A percentile compares a stretch with the other conserved stretches of the same genome.
These are phyloP conservation scores for Dugesia japonica DNA, from an alignment of 2,888 invertebrate genomes.

Conservation along the genomic window DNA sequence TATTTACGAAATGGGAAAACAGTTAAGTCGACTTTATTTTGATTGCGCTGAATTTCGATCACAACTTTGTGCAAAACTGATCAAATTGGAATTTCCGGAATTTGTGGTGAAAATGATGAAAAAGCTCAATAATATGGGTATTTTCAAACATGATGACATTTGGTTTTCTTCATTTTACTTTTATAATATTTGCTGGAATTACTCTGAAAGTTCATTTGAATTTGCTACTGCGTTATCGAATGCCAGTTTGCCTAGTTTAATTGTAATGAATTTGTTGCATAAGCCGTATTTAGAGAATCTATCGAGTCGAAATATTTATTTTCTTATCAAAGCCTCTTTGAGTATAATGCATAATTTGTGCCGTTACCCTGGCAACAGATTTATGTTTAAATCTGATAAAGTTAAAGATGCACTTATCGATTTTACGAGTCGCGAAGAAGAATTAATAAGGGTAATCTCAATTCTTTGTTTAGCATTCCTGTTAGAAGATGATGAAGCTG, in stretches of 20 bases:
- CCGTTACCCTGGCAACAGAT: conserved; percentile 40
- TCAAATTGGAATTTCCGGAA: conserved; percentile 27
- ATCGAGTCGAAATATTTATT: conserved; percentile 39
- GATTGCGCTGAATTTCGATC: conserved; percentile 31
- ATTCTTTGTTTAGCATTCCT: conserved; percentile 41
- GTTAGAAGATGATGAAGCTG: conserved; percentile 21
- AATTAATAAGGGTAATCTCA: conserved; percentile 41
- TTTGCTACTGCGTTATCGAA: conserved; percentile 40
- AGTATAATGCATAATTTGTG: conserved; percentile 44
- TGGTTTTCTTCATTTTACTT: conserved; percentile 45
- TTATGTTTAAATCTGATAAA: conserved; percentile 39
- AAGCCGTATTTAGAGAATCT: conserved; percentile 43
- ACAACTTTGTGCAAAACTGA: conserved; percentile 10
- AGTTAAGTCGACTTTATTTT: conserved; percentile 31
- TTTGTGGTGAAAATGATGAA: conserved; percentile 41
- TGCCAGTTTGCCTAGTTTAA: conserved; percentile 40
- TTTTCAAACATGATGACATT: conserved; percentile 44
- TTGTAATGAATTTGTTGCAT: conserved; percentile 42
- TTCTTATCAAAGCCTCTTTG: conserved; percentile 37
- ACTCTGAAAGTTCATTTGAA: conserved; percentile 40
- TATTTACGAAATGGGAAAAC: conserved; percentile 34
- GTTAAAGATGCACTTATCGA: conserved; percentile 29
- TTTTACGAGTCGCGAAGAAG: conserved; percentile 38
- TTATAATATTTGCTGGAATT: conserved; percentile 44
- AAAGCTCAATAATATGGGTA: conserved; percentile 41